Base-by-base conservation (phyloP, 2,113 vertebrate species). In the Pygoscelis adeliae region DNA sequence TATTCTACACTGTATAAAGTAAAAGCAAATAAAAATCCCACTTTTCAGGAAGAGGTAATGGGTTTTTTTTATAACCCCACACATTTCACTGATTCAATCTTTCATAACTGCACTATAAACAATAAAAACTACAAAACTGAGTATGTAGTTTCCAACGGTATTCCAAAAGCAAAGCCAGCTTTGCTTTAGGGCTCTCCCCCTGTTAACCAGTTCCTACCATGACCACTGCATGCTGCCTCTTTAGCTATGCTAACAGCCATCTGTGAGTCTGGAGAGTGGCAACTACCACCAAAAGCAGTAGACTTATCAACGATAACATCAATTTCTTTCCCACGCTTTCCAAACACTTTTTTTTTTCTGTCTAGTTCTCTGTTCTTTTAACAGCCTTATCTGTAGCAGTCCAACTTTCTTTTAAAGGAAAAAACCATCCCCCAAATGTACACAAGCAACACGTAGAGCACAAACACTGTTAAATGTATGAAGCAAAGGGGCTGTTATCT, bases 381-480 rank as follows among this genome's bases (percentile, higher is more conserved):
- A 63, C 16, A 90, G 19, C 19, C 25, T 77, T 42, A 69, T 16
- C 20, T 70, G 36, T 11, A 82, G 40, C 34, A 78, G 12, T 10
- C 13, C 42, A 38, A 26, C 22, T 62, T 69, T 34, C 14, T 78
- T 77, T 30, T 5, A 32, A 76, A 56, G 38, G 25, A 36, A 72
- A 72, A 58, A 69, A 15, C 5, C 22, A 20, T 25, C 13, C 34
- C 22, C 25, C 0, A 1, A 63, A 83, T 1, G 5, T 25, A 70
- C 34, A 70, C 8, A 62, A 66, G 40, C 23, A 86, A 72, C 44
- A 34, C 2, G 61, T 0, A 89, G 8, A 38, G 36, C 56, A 63
- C 25, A 56, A 49, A 32, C 17, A 18, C 34, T 14, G 21, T 11
- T 36, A 53, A 65, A 55, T 0, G 1, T 13, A 44, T 6, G 44